phyloP scores from a whole-genome alignment of 1,140 invertebrate species.

The Papilio machaon region DNA sequence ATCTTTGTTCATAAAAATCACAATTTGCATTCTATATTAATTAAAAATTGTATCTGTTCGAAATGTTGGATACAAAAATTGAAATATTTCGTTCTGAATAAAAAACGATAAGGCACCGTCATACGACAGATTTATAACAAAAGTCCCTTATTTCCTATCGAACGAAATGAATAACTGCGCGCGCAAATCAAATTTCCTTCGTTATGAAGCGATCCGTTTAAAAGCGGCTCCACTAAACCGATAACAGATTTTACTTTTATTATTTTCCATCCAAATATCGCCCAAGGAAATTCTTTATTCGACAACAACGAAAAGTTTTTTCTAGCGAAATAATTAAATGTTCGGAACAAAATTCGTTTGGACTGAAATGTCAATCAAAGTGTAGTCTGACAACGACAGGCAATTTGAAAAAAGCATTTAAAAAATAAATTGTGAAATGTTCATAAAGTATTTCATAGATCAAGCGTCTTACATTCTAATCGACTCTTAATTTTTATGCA shows the following conservation, averaged over 20 bases:
- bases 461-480: not conserved
- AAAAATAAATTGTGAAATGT: not conserved
- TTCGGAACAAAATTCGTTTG: not conserved
- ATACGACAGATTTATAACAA: slow-evolving; percentile 29
- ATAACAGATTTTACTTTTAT: slow-evolving; percentile 27
- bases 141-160: slow-evolving; percentile 9
- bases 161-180: slow-evolving; percentile 29
- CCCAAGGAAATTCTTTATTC: slow-evolving; percentile 7
- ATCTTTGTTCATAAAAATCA: not conserved
- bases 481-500: not conserved
- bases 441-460: not conserved
- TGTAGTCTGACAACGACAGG: not conserved
- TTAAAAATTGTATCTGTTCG: not conserved
- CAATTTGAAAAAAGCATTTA: not conserved
- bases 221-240: slow-evolving; percentile 21
- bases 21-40: not conserved
- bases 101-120: not conserved
- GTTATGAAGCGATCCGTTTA: slow-evolving; percentile 18
- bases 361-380: slow-evolving; percentile 11
- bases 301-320: not conserved
- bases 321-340: not conserved
- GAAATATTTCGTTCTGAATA: not conserved
- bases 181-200: slow-evolving; percentile 32
- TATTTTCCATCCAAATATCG: slow-evolving; percentile 19
- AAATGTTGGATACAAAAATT: not conserved